Conservation (phyloP, 2,797 vertebrate genomes). For the Podarcis lilfordi region DNA sequence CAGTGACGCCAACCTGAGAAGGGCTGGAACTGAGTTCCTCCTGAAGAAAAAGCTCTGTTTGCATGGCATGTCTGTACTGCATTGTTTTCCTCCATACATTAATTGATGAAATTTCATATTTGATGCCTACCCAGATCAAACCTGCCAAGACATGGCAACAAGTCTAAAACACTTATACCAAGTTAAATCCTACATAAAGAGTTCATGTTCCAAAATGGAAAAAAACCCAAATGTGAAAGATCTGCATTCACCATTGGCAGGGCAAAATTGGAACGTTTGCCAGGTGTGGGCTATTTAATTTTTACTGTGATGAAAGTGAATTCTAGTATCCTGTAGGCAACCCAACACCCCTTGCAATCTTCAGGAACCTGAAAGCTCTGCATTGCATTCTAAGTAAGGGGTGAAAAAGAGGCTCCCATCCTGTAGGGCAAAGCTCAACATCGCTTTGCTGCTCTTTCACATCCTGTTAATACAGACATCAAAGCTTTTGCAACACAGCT, state of each 20-base stretch:
- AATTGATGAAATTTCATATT: not conserved
- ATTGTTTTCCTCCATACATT: not conserved
- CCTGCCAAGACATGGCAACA: not conserved
- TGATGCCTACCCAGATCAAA: not conserved
- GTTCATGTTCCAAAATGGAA: not conserved
- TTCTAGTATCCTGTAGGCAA: rapidly evolving
- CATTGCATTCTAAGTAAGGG: slow-evolving; percentile 58
- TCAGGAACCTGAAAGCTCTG: slow-evolving; percentile 39
- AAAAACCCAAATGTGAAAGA: no score
- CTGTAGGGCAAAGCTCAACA: slow-evolving; percentile 60
- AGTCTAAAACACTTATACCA: not conserved
- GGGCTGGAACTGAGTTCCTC: no score
- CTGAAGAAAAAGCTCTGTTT: no score
- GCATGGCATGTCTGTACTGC: no score
- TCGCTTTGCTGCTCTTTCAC: slow-evolving; percentile 68
- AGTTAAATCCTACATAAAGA: not conserved
- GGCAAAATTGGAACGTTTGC: not conserved
- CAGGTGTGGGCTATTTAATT: no score
- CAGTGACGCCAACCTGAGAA: no score
- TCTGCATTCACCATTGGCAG: not conserved
- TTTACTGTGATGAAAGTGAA: not conserved
- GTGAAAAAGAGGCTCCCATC: slow-evolving; percentile 58
- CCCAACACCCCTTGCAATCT: slow-evolving; percentile 56
- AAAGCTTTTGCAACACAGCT: not conserved
- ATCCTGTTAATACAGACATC: slow-evolving; percentile 47